Base-by-base conservation (phyloP, 2,113 vertebrate species). In the Myrmecophaga tridactyla region DNA sequence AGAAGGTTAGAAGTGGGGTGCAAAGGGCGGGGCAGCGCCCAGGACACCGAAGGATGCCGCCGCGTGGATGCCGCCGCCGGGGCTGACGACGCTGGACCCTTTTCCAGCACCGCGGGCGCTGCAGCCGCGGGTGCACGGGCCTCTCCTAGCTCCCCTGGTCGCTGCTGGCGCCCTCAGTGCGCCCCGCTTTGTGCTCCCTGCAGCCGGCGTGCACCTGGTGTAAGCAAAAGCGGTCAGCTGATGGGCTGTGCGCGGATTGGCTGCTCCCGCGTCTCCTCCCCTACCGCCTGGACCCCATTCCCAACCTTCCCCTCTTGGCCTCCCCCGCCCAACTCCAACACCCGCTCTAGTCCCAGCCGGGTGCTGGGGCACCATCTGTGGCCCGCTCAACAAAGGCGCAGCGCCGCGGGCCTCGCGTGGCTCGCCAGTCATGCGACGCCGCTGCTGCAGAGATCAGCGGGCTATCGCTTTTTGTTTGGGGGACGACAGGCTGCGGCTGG, bases 201-300 rank as follows among this genome's bases (percentile, higher is more conserved):
- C 97, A 95, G 97, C 97, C 98, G 95, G 96, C 98, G 98, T 98
- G 99, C 99, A 99, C 98, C 99, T 99, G 99, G 98, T 98, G 98
- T 98, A 98, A 98, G 98, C 98, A 98, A 97, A 98, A 96, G 97
- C 96, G 97, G 98, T 99, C 99, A 99, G 99, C 99, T 99, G 99
- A 99, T 97, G 98, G 97, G 97, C 98, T 84, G 92, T 77, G 95
- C 97, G 58, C 96, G 94, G 87, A 99, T 99, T 99, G 99, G 99
- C 97, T 97, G 98, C 91, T 72, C 31, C 83, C 97, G 97, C 82
- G 96, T 94, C 97, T 98, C 98, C 98, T 96, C 90, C 95, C 83
- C 93, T 53, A 46, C 80, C 6, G 11, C 23, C 86, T 18, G 46
- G 62, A 41, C 48, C 91, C 76, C 63, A 51, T 23, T 56, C 56